Conservation (phyloP, 2,888 invertebrate genomes). For the Nemotelus pantherinus region DNA sequence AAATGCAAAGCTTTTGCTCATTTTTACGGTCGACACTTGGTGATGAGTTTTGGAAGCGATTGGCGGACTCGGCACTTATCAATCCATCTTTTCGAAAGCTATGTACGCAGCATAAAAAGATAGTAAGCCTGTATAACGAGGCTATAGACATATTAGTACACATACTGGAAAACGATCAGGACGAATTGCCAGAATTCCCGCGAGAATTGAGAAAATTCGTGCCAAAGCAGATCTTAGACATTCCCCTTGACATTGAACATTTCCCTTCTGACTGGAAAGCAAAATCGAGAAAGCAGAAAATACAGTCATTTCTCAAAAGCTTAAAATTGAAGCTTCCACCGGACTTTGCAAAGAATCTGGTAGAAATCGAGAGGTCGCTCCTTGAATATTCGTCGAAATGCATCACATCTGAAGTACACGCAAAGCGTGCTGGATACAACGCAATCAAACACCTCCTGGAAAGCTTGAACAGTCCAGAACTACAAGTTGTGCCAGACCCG, state of each 20-base stretch:
- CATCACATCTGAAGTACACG: conserved; percentile 54
- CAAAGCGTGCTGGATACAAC: conserved; percentile 54
- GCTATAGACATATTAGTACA: conserved; percentile 72
- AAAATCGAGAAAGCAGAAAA: conserved; percentile 65
- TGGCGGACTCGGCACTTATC: conserved; percentile 58
- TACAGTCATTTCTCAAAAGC: conserved; percentile 68
- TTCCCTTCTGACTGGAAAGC: conserved; percentile 72
- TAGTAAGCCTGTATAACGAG: conserved; percentile 74
- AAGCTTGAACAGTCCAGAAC: conserved; percentile 51
- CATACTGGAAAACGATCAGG: conserved; percentile 70
- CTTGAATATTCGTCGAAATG: conserved; percentile 55
- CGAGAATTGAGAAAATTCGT: conserved; percentile 71
- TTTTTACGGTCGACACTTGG: conserved; percentile 70
- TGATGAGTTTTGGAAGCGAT: conserved; percentile 71
- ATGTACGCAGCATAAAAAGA: conserved; percentile 64
- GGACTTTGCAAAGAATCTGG: conserved; percentile 50
- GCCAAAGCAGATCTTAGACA: conserved; percentile 62
- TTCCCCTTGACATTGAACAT: conserved; percentile 74
- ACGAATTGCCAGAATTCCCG: conserved; percentile 73
- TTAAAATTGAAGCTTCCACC: conserved; percentile 65
- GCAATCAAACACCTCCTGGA: conserved; percentile 56
- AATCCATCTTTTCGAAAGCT: conserved; percentile 62
- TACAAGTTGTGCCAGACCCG: conserved; percentile 46
- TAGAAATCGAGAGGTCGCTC: conserved; percentile 55
- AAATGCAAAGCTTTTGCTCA: conserved; percentile 69